Evolutionary conservation across 1,140 invertebrate species (phyloP), one percentile per base, ranked within the genome.

Genomic region (Bilobella aurantiaca): DNA sequence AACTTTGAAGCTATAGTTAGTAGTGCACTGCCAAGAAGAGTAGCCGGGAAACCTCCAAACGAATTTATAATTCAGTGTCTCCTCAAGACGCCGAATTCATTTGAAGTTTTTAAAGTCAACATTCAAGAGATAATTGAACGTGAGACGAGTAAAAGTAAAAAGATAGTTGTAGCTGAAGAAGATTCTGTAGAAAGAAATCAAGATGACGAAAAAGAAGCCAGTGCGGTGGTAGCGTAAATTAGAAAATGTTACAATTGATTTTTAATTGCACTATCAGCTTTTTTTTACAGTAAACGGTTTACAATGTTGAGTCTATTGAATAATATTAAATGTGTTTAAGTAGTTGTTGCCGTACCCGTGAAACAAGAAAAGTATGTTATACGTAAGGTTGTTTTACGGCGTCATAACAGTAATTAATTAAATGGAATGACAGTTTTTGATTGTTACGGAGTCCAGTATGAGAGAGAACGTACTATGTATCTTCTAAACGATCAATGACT

Each of bases 41-140:
- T 86, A 12, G 86, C 84, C 73, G 77, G 82, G 49, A 77, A 81
- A 61, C 84, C 83, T 8, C 72, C 77, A 27, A 31, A 70, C 12
- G 62, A 66, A 3, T 89, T 89, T 73, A 84, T 91, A 59, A 82
- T 81, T 21, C 84, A 81, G 78, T 70, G 81, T 79, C 71, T 69
- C 78, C 16, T 75, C 81, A 74, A 74, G 42, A 83, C 82, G 73
- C 78, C 81, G 2, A 83, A 83, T 28, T 82, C 83, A n/a, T 62
- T 67, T 3, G 87, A 88, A 75, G 80, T 75, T 67, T 79, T 89
- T 0, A 86, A 84, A 75, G 79, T 90, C 31, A 79, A 87, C 76
- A 79, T 84, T 47, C 81, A 81, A 68, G 71, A 79, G 1, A 84
- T 84, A 72, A 37, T 62, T 37, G 29, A 18, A 14, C 25, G 23